Evolutionary conservation across 2,888 invertebrate genomes (phyloP), one percentile per base, ranked within the genome.

Genomic region (Brachyopa scutellaris): DNA sequence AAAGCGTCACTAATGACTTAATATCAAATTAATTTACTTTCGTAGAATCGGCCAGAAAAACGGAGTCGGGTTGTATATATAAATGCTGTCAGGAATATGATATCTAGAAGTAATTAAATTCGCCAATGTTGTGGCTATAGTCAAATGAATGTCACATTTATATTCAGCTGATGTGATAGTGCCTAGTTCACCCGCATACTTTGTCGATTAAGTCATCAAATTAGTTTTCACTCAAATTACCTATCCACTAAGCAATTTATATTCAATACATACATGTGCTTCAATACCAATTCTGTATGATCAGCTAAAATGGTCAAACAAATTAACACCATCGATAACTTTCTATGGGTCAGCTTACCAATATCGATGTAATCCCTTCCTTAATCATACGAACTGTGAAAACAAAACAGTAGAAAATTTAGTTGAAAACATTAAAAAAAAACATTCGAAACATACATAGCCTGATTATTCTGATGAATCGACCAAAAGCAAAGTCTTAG

Each of bases 401-500:
- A 15, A n/a, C n/a, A n/a, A 38, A 57, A 29, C 29, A n/a, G n/a
- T n/a, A n/a, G n/a, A n/a, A n/a, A n/a, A n/a, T n/a, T n/a, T n/a
- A n/a, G n/a, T n/a, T n/a, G n/a, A n/a, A n/a, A n/a, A n/a, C n/a
- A n/a, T n/a, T n/a, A n/a, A n/a, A 59, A 49, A 36, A 21, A 19
- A 9, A 40, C 23, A 13, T n/a, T 17, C 26, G 19, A 8, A 1
- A 31, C 67, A 47, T 3, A 6, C 11, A 51, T 80, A 74, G 69
- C 74, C 79, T 80, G 74, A 80, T 33, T 57, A n/a, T 49, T 55
- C 7, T 61, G 74, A 62, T 67, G 79, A 79, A 19, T 79, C 67
- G 49, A 31, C 73, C 29, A 29, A 29, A 51, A 49, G 29, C 21
- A 33, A 66, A 59, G 73, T 53, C 45, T 51, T 73, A 53, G 42